phyloP scores from a whole-genome alignment of 2,797 vertebrate genomes.

The Hypotaenidia okinawae region DNA sequence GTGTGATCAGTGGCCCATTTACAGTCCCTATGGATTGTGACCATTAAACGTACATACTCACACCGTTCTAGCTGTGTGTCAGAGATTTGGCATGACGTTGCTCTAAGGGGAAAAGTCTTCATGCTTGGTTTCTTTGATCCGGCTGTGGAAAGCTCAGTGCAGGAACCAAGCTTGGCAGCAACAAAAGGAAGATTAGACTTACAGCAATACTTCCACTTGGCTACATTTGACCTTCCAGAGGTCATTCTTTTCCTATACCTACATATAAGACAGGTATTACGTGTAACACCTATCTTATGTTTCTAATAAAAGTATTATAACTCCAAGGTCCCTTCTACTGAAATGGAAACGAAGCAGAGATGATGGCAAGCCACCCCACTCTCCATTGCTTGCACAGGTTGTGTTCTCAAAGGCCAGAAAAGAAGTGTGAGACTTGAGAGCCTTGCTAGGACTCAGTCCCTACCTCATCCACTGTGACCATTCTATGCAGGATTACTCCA shows the following conservation, averaged over 20 bases:
- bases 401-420: not conserved
- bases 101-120: not conserved
- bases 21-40: not conserved
- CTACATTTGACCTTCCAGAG: not conserved
- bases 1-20: not conserved
- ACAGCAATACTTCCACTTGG: not conserved
- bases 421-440: not conserved
- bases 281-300: not conserved
- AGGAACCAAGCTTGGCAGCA: conserved; percentile 1
- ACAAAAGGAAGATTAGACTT: not conserved
- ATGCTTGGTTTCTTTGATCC: conserved; percentile 21
- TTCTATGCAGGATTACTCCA: not conserved
- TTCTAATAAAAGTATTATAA: not conserved
- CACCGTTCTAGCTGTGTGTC: not conserved
- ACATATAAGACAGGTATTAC: not conserved
- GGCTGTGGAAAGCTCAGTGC: not conserved
- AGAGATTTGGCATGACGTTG: not conserved
- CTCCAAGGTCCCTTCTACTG: not conserved
- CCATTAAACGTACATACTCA: not conserved
- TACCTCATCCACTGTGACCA: not conserved
- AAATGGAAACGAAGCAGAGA: not conserved
- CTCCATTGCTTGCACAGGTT: not conserved
- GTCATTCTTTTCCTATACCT: not conserved
- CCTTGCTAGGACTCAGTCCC: not conserved
- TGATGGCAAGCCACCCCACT: not conserved